Base-by-base conservation (phyloP, 2,888 invertebrate species). In the Doris montereyensis region DNA sequence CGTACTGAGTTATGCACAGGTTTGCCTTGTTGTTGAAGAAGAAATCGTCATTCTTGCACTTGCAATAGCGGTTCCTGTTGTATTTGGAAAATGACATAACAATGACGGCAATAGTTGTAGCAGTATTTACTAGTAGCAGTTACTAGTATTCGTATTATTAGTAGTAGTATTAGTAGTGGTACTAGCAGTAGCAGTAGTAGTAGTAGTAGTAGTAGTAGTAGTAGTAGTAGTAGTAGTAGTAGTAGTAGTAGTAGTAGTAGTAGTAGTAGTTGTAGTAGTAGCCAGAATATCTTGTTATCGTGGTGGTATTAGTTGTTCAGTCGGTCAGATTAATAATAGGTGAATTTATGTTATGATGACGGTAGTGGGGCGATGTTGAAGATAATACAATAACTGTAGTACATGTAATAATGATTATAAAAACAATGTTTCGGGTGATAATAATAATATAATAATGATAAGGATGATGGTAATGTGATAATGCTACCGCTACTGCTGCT, bases 1-100 rank as follows among this genome's bases (percentile, higher is more conserved):
- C 17, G 78, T 73, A 78, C 52, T 68, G 57, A 0, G 78, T 67
- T 21, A 78, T 24, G 32, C 78, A 78, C 30, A 65, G 52, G 58
- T 74, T 78, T 21, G 35, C 67, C 32, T 21, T 60, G 32, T 76
- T 32, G 75, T 30, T 65, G 5, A n/a, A n/a, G 74, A n/a, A n/a
- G n/a, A n/a, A n/a, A n/a, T n/a, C n/a, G n/a, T n/a, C n/a, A n/a
- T n/a, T n/a, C n/a, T n/a, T n/a, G 30, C 28, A 26, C 60, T 74
- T 74, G 58, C 74, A 74, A 30, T 41, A 74, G 32, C 74, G 74
- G 30, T 74, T 74, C 60, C 58, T 74, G 74, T 10, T 5, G n/a
- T 1, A 26, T 24, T 2, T n/a, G 28, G 35, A 35, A 21, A 28
- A 68, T 28, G 28, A 24, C 10, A 28, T 68, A n/a, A 8, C 10